These are phyloP conservation scores for Aramus guarauna DNA, from an alignment of 2,113 vertebrate genomes.

Conservation along the genomic window DNA sequence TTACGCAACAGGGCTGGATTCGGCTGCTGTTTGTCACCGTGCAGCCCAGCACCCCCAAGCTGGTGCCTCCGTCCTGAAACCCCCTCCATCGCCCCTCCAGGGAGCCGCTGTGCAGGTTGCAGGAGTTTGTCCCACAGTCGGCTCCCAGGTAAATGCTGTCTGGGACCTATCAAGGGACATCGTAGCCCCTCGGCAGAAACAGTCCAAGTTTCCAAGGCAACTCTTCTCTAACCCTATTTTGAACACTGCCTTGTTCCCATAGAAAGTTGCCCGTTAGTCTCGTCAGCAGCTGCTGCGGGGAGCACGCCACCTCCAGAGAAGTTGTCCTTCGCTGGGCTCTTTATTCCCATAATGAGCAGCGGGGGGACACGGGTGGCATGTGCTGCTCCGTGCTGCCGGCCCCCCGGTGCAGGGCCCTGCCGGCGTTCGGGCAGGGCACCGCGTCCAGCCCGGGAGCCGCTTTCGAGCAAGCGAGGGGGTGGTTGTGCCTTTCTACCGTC, in stretches of 20 bases:
- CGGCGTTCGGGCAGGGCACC: fast-evolving
- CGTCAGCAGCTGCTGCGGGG: slow-evolving; percentile 31
- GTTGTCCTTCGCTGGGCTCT: background rate
- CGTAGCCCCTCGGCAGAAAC: background rate
- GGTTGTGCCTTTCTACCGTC: background rate
- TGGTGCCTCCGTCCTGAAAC: background rate
- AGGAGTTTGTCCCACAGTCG: background rate
- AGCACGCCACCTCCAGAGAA: slow-evolving; percentile 14
- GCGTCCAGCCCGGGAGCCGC: fast-evolving
- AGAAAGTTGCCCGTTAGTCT: slow-evolving; percentile 23
- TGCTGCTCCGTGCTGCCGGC: background rate
- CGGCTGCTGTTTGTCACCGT: background rate
- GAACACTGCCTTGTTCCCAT: background rate
- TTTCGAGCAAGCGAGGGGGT: background rate
- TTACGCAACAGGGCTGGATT: slow-evolving; percentile 30
- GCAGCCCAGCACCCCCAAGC: background rate
- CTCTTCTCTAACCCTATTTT: slow-evolving; percentile 1
- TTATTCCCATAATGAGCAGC: slow-evolving; percentile 9
- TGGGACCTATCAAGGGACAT: background rate
- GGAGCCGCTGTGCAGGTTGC: background rate
- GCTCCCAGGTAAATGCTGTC: slow-evolving; percentile 26
- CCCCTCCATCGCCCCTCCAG: background rate
- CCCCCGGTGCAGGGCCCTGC: background rate
- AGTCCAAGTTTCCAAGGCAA: slow-evolving; percentile 47
- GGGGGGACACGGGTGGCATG: background rate